phyloP scores from a whole-genome alignment of 1,140 invertebrate species.

The Amphibalanus amphitrite region DNA sequence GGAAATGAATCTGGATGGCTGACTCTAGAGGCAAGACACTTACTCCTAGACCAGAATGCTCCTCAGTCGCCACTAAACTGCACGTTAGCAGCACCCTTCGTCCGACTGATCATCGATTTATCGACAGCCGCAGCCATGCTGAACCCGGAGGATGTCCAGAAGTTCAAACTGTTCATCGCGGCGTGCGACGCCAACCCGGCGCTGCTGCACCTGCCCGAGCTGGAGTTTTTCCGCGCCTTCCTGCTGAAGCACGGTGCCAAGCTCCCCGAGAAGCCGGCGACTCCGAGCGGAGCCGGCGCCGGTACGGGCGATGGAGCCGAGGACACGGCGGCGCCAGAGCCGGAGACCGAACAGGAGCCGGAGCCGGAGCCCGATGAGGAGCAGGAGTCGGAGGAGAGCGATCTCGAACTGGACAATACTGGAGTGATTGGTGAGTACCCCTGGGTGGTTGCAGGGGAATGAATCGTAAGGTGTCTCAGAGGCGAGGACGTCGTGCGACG shows the following conservation, averaged over 20 bases:
- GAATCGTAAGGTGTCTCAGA: no score
- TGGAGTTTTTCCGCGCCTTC: conserved; percentile 62
- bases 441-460: no score
- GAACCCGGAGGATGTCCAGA: conserved; percentile 32
- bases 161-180: conserved; percentile 52
- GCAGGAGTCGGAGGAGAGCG: conserved; percentile 36
- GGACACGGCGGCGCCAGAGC: neutral
- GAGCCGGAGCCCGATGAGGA: conserved; percentile 9
- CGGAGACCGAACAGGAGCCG: conserved; percentile 7
- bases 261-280: conserved; percentile 30
- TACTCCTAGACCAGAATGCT: no score
- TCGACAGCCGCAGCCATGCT: conserved; percentile 4
- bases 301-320: neutral
- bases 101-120: no score
- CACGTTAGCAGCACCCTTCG: no score
- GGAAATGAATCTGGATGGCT: no score
- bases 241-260: conserved; percentile 56
- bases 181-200: conserved; percentile 46
- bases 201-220: conserved; percentile 51
- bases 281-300: neutral
- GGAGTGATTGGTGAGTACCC: conserved; percentile 40
- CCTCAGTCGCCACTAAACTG: no score
- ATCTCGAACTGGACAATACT: conserved; percentile 50
- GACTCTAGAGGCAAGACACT: no score
- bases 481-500: no score